These are phyloP conservation scores for Flexamia atlantica DNA, from an alignment of 2,888 invertebrate species.

Conservation along the genomic window DNA sequence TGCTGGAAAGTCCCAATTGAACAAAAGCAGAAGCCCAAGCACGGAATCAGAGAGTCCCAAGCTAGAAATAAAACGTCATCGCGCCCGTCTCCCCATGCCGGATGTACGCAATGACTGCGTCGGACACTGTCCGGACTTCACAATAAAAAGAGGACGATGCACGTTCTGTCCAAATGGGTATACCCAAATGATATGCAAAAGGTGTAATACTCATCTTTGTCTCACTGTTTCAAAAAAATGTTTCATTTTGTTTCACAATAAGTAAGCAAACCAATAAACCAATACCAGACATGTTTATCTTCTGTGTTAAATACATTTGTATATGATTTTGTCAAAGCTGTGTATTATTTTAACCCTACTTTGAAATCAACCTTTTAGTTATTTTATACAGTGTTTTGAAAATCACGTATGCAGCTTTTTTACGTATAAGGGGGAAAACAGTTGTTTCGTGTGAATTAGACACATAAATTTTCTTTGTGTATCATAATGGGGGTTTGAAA, in stretches of 20 bases:
- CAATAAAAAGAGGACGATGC: not conserved
- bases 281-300: not conserved
- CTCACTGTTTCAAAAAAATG: not conserved
- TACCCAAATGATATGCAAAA: constrained; percentile 7
- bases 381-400: not conserved
- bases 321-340: not conserved
- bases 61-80: constrained; percentile 1
- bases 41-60: constrained; percentile 6
- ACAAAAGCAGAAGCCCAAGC: not conserved
- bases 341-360: not conserved
- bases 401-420: no score
- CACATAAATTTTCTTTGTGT: no score
- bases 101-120: constrained; percentile 18
- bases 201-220: not conserved
- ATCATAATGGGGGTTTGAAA: no score
- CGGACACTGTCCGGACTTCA: not conserved
- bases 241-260: not conserved
- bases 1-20: not conserved
- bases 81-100: not conserved
- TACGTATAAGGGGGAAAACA: no score
- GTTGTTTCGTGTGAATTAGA: no score
- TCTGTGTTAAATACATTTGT: not conserved
- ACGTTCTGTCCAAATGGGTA: constrained; percentile 5
- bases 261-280: constrained; percentile 9
- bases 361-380: not conserved